Conservation (phyloP, 2,888 invertebrate species). For the Lochmaea crataegi region DNA sequence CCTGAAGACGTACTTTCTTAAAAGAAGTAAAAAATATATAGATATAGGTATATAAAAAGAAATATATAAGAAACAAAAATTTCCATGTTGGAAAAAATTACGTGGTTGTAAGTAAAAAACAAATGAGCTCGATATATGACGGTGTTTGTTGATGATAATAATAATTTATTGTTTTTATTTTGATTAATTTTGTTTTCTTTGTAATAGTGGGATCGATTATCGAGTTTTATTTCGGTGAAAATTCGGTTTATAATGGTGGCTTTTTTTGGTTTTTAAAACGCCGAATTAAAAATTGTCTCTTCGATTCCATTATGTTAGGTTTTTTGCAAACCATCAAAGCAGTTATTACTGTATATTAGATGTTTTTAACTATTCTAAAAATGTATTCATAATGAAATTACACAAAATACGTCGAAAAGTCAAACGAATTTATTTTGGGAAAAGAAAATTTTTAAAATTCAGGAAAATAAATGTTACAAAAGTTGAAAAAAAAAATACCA, state of each 20-base stretch:
- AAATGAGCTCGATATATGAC: conserved; percentile 61
- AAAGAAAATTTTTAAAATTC: background rate
- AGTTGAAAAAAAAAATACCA: no score
- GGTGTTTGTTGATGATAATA: conserved; percentile 65
- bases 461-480: background rate
- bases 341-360: conserved; percentile 59
- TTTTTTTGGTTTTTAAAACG: background rate
- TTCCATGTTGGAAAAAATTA: conserved; percentile 42
- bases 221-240: conserved; percentile 9
- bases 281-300: background rate
- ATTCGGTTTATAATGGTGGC: background rate
- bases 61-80: conserved; percentile 16
- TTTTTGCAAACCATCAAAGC: conserved; percentile 63
- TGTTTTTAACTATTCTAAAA: conserved; percentile 59
- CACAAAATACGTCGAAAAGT: conserved; percentile 42
- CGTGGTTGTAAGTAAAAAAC: conserved; percentile 55
- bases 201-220: conserved; percentile 47
- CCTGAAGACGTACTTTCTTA: conserved; percentile 51
- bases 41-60: conserved; percentile 12
- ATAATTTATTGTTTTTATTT: conserved; percentile 57
- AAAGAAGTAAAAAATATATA: conserved; percentile 23
- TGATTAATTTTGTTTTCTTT: conserved; percentile 47
- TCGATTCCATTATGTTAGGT: conserved; percentile 22
- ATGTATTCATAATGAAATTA: conserved; percentile 53
- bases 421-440: conserved; percentile 37